These are phyloP conservation scores for Seira ritae DNA, from an alignment of 2,888 invertebrate species.

Conservation along the genomic window DNA sequence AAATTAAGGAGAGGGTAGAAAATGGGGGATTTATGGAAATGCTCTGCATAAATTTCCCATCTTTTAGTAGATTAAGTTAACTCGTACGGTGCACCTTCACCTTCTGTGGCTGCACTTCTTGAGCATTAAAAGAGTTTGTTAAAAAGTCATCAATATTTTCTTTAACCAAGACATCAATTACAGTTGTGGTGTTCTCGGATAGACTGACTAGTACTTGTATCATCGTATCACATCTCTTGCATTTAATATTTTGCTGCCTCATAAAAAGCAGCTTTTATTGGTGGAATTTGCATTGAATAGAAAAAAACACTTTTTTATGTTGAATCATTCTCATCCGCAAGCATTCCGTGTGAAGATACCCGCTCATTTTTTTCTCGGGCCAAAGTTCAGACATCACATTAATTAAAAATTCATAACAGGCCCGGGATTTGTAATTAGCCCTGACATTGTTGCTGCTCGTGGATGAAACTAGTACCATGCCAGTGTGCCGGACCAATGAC, in stretches of 20 bases:
- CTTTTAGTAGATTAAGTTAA: conserved; percentile 47
- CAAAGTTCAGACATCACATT: conserved; percentile 35
- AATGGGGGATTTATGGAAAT: conserved; percentile 58
- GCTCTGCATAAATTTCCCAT: conserved; percentile 52
- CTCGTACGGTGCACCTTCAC: conserved; percentile 17
- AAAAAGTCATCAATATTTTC: conserved; percentile 13
- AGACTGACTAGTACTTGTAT: background rate
- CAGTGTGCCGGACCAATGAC: too few species aligned
- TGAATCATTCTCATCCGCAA: background rate
- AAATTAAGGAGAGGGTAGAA: conserved; percentile 13
- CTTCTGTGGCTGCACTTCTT: background rate
- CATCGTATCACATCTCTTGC: background rate
- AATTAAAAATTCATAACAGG: conserved; percentile 52
- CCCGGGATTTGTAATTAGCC: conserved; percentile 36
- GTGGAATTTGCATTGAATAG: conserved; percentile 9
- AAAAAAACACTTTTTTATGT: background rate
- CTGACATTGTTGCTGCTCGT: conserved; percentile 31
- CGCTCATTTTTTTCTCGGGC: background rate
- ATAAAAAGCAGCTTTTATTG: conserved; percentile 16
- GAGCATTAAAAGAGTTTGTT: background rate
- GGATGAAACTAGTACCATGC: too few species aligned
- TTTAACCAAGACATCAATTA: conserved; percentile 13
- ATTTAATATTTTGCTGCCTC: conserved; percentile 7
- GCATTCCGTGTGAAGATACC: background rate
- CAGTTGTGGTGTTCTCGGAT: background rate